Base-by-base conservation (phyloP, 2,888 invertebrate species). In the Lissonota sp. region DNA sequence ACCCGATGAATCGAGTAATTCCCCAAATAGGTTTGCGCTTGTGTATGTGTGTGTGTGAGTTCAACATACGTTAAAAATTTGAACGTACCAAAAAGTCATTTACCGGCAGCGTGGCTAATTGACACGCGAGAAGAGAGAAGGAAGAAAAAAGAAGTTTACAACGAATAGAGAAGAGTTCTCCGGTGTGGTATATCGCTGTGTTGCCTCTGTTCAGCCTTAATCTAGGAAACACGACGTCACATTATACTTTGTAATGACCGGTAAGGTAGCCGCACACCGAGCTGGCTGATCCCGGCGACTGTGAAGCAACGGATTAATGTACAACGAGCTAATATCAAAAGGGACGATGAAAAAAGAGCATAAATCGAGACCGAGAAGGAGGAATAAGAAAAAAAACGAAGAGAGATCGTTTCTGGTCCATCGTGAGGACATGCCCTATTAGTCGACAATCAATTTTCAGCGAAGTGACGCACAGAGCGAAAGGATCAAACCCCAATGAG, bases 181-280 rank as follows among this genome's bases (percentile, higher is more conserved):
- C 80, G 83, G 84, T 26, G 26, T 26, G 86, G 86, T 88, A 88
- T 88, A 88, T 88, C 87, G 87, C 87, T 85, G 87, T 82, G 85
- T 86, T 79, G 66, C 12, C 78, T 26, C 26, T 57, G 86, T 86
- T 84, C 84, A 80, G 86, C 86, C 85, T 86, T 89, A 89, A 90
- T 90, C 90, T 89, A 88, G 88, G 86, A 84, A 86, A 84, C 79
- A 80, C 84, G 72, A 79, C 79, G 84, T 86, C 86, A 84, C 85
- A 90, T 91, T 91, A 91, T 88, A 91, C 90, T 91, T 91, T 90
- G 86, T 90, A 90, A 90, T 90, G 79, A 83, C 71, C 80, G 26
- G 53, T 37, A 51, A 46, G 64, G 75, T 75, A 60, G 71, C 16
- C 57, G 26, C 26, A 44, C 12, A 69, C 63, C 69, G 79, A 71